Evolutionary conservation across 1,140 invertebrate species (phyloP).

Genomic region (Tetramorium alpestre): DNA sequence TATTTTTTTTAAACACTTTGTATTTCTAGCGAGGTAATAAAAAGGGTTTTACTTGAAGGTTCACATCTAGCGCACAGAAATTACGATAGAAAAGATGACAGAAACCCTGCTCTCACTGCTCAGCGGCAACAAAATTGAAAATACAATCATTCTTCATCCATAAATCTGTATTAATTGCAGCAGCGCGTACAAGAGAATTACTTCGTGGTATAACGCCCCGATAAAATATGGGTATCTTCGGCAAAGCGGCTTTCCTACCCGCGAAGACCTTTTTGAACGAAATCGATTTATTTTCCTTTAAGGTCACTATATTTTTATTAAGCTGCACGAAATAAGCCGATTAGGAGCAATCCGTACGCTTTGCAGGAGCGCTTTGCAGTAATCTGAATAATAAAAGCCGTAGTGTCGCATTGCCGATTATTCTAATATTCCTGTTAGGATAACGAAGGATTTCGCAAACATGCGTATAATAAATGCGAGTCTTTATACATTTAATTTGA

Average conservation of each 20-base stretch:
- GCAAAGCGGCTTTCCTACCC: conserved; percentile 18
- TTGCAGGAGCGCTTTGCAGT: not conserved
- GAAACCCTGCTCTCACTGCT: not conserved
- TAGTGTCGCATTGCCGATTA: not conserved
- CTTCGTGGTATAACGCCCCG: not conserved
- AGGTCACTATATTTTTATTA: conserved; percentile 24
- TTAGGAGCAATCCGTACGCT: not conserved
- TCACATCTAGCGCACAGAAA: not conserved
- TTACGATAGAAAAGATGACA: not conserved
- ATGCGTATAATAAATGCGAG: no score
- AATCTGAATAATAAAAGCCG: conserved; percentile 24
- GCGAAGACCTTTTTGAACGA: not conserved
- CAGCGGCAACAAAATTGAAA: conserved; percentile 16
- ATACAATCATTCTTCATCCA: not conserved
- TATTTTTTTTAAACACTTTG: not conserved
- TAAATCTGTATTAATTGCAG: conserved; percentile 33
- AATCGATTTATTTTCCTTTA: conserved; percentile 29
- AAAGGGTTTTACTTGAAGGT: not conserved
- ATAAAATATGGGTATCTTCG: conserved; percentile 34
- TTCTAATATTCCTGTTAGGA: not conserved
- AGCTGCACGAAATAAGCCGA: conserved; percentile 15
- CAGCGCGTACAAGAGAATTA: conserved; percentile 15
- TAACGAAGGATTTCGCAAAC: not conserved
- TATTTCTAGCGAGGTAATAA: not conserved
- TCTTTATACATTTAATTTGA: no score